Evolutionary conservation across 2,113 vertebrate species (phyloP).

Genomic region (Chionomys nivalis): DNA sequence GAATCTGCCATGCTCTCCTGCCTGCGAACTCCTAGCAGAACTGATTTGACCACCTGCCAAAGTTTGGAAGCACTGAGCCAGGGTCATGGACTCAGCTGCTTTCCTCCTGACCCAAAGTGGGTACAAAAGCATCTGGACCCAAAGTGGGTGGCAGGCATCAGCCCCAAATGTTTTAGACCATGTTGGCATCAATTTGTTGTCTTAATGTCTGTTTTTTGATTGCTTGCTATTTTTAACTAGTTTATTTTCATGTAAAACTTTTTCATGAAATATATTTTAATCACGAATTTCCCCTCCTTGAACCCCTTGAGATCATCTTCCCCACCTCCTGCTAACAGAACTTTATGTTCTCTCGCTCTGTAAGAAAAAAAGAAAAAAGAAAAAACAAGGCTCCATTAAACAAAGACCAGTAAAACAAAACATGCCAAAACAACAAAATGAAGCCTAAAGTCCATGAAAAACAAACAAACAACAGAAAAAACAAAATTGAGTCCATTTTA

Average conservation of each 20-base stretch:
- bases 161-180: no score
- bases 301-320: no score
- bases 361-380: not conserved
- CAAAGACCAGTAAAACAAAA: not conserved
- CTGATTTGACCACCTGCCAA: no score
- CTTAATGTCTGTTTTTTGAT: not conserved
- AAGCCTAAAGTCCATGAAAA: not conserved
- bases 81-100: no score
- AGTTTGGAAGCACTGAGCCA: no score
- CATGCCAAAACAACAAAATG: not conserved
- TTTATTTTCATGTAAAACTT: not conserved
- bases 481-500: not conserved
- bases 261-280: not conserved
- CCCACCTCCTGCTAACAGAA: not conserved
- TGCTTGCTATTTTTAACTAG: not conserved
- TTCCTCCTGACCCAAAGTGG: no score
- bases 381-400: not conserved
- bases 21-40: no score
- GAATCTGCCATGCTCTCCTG: no score
- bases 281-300: not conserved
- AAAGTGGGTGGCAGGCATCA: no score
- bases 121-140: no score
- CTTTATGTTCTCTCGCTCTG: not conserved
- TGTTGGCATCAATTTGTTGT: no score
- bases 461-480: no score